Base-by-base conservation (phyloP, 2,888 invertebrate species). In the Epistrophella euchroma region DNA sequence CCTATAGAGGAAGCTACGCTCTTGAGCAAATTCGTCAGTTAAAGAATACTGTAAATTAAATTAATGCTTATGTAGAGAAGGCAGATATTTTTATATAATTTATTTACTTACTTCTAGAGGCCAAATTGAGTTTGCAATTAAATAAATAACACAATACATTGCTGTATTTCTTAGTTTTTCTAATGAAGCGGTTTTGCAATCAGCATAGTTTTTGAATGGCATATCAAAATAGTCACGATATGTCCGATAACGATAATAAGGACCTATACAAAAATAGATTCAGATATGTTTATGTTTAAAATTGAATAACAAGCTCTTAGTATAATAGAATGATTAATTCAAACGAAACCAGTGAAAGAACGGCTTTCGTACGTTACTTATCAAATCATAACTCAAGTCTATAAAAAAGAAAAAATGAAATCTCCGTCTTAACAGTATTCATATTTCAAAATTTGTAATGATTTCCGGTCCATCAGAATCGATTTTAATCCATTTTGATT, bases 191-290 rank as follows among this genome's bases (percentile, higher is more conserved):
- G 93, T 93, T 89, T 93, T 93, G 89, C 94, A 95, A 84, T 95
- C 93, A 1, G 94, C 95, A 92, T 95, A 93, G 89, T 95, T 93
- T 84, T 94, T 93, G 89, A 95, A 96, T 4, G 96, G 95, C 84
- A 94, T 93, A 58, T 94, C 92, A 88, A 96, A 94, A 91, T 96
- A 97, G 91, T 98, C 98, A 90, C 95, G 94, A 90, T 96, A 98
- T 10, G 97, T 97, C 89, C 97, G 94, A 91, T 97, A 99, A 66
- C 97, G 96, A 92, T 96, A 98, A 91, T 98, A 99, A 0, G 99
- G 99, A 77, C 99, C 98, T 98, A 7, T 0, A 72, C 68, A 47
- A 52, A 52, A 15, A 15, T 13, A 3, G 17, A 45, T n/a, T 43
- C 1, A 6, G 1, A 5, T n/a, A 43, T n/a, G n/a, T n/a, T n/a